Conservation (phyloP, 2,113 vertebrate species). For the Mugil cephalus region DNA sequence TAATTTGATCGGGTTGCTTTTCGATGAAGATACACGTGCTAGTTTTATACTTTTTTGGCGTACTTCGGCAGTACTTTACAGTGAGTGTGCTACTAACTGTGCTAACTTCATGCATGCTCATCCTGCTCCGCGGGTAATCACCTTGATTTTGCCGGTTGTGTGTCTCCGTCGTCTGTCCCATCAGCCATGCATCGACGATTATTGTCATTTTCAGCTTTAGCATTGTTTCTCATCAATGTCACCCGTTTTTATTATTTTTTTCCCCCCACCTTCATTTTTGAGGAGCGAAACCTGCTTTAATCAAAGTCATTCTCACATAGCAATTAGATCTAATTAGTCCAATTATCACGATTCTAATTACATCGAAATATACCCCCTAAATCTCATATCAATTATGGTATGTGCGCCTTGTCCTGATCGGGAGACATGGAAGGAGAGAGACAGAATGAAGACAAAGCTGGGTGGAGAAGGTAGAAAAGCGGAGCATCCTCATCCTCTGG, state of each 20-base stretch:
- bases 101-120: conserved; percentile 8
- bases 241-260: conserved; percentile 62
- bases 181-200: conserved; percentile 47
- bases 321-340: conserved; percentile 89
- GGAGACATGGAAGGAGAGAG: conserved; percentile 67
- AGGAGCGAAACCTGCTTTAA: conserved; percentile 85
- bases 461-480: conserved; percentile 59
- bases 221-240: conserved; percentile 68
- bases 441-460: conserved; percentile 55
- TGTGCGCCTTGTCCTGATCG: conserved; percentile 83
- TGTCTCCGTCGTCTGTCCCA: no score
- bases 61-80: conserved; percentile 18
- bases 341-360: conserved; percentile 89
- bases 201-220: conserved; percentile 42
- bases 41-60: conserved; percentile 44
- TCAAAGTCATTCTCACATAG: conserved; percentile 87
- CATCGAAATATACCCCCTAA: conserved; percentile 87
- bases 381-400: conserved; percentile 89
- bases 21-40: conserved; percentile 50
- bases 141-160: neutral
- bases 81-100: neutral
- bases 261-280: conserved; percentile 71
- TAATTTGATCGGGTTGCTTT: conserved; percentile 58
- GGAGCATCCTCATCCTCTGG: conserved; percentile 70
- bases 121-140: neutral